Conservation (phyloP, 2,113 vertebrate genomes). For the Dryoscopus gambensis region DNA sequence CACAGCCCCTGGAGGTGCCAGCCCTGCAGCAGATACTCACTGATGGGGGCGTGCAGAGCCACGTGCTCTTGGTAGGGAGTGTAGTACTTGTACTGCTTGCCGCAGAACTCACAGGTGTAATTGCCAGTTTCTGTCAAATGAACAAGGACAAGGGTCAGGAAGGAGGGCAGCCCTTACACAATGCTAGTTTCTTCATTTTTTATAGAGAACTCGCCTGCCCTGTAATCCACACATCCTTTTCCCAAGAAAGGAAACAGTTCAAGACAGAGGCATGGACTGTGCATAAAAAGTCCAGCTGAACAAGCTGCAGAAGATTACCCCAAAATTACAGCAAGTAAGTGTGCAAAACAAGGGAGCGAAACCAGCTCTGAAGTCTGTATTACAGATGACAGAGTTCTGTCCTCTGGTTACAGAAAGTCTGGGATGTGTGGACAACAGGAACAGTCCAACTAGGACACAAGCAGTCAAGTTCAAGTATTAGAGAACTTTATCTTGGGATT, state of each 20-base stretch:
- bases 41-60: conserved; percentile 94
- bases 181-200: neutral
- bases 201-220: neutral
- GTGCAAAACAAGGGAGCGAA: neutral
- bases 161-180: neutral
- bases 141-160: neutral
- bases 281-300: neutral
- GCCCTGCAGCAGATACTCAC: conserved; percentile 75
- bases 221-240: neutral
- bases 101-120: conserved; percentile 96
- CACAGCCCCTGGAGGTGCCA: neutral
- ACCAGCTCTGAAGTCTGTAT: neutral
- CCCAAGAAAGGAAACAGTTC: neutral
- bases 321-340: neutral
- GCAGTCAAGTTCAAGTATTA: neutral
- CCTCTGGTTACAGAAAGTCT: neutral
- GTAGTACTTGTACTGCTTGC: conserved; percentile 99
- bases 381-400: neutral
- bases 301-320: neutral
- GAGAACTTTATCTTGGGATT: neutral
- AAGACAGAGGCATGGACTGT: neutral
- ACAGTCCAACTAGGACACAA: neutral
- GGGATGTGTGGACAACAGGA: neutral
- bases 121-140: conserved; percentile 89
- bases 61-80: conserved; percentile 98